Percentiles rank a stretch among this genome's conserved stretches.
Conservation (phyloP, 2,888 invertebrate genomes). For the Augiades crinisus region DNA sequence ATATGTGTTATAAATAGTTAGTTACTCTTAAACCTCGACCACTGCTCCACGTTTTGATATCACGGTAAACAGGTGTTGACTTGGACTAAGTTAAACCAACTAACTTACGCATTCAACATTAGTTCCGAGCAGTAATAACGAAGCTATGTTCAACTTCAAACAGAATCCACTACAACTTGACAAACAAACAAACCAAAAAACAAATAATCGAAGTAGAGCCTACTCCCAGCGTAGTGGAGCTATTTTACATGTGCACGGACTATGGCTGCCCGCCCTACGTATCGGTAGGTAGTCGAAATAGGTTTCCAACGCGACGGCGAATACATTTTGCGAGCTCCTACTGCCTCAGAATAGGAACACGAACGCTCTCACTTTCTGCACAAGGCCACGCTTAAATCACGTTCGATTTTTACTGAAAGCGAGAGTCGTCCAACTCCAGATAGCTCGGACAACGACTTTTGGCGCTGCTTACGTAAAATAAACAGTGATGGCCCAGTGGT, state of each 20-base stretch:
- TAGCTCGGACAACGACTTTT: slow-evolving; percentile 17
- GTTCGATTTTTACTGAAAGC: slow-evolving; percentile 35
- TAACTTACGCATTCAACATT: too few relatives aligned
- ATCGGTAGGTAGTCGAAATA: slow-evolving; percentile 73
- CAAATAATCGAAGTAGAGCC: slow-evolving; percentile 53
- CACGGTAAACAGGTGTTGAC: too few relatives aligned
- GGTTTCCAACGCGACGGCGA: slow-evolving; percentile 71
- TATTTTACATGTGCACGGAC: slow-evolving; percentile 80
- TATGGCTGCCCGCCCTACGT: slow-evolving; percentile 72
- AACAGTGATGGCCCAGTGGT: too few relatives aligned
- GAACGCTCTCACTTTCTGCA: slow-evolving; percentile 49
- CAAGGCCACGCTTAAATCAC: slow-evolving; percentile 49
- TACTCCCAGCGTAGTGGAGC: slow-evolving; percentile 46
- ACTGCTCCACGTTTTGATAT: too few relatives aligned
- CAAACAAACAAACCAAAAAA: background rate
- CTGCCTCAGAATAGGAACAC: slow-evolving; percentile 55
- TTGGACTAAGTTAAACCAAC: too few relatives aligned
- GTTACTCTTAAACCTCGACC: too few relatives aligned
- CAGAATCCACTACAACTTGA: too few relatives aligned
- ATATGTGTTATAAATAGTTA: too few relatives aligned
- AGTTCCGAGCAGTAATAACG: too few relatives aligned
- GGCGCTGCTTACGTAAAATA: slow-evolving; percentile 6
- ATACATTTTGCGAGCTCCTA: slow-evolving; percentile 69
- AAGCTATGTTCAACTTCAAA: too few relatives aligned
- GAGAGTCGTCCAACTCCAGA: slow-evolving; percentile 8